A percentile compares a stretch with the other conserved stretches of the same genome.
These are phyloP conservation scores for Psittacula cyanocephala DNA, from an alignment of 2,113 vertebrate species.

Conservation along the genomic window DNA sequence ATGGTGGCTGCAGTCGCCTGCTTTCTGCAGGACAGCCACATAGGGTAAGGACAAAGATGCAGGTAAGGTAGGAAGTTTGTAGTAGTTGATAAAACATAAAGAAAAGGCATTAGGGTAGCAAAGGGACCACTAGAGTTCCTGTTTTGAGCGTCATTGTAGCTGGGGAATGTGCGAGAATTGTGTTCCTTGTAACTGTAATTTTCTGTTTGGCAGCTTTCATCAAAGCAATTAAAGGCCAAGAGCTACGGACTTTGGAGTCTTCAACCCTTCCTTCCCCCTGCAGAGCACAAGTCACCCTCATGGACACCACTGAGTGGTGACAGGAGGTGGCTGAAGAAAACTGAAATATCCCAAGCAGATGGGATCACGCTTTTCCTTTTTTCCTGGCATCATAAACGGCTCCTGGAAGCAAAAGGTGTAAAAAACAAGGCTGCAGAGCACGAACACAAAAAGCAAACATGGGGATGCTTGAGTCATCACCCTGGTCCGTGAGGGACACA, in stretches of 20 bases:
- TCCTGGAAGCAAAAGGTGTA: not conserved
- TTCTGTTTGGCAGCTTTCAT: not conserved
- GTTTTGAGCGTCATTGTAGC: not conserved
- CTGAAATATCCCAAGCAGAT: not conserved
- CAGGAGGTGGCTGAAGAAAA: not conserved
- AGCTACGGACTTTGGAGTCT: not conserved
- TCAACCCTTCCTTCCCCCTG: not conserved
- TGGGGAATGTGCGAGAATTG: not conserved
- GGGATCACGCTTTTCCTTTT: not conserved
- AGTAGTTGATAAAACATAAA: not conserved
- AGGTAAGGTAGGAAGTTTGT: not conserved
- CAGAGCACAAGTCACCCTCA: not conserved
- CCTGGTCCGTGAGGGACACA: rapidly evolving
- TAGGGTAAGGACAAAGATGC: not conserved
- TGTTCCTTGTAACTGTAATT: not conserved
- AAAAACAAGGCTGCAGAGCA: not conserved
- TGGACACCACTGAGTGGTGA: not conserved
- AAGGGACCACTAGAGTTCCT: not conserved
- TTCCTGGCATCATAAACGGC: not conserved
- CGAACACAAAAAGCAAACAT: not conserved
- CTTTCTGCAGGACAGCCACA: not conserved
- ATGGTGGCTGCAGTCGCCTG: rapidly evolving
- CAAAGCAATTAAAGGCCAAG: not conserved
- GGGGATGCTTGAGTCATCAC: not conserved
- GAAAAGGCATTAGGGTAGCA: not conserved